Conservation (phyloP, 2,888 invertebrate species). For the Euphydryas editha region DNA sequence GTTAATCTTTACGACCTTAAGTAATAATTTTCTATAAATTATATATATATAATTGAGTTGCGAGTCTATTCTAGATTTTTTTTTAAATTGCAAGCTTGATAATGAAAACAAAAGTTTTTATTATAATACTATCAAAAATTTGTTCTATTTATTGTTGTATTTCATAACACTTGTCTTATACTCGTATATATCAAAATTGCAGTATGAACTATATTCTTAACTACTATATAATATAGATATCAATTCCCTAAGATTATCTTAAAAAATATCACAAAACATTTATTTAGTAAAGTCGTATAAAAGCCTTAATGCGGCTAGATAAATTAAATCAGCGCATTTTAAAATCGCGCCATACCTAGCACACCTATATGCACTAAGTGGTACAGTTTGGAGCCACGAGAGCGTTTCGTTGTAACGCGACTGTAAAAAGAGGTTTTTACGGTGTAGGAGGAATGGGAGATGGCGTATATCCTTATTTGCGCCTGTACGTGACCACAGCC, state of each 20-base stretch:
- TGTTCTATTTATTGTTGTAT: too few relatives aligned
- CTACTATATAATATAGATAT: not conserved
- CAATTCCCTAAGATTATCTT: not conserved
- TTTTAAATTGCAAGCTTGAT: too few relatives aligned
- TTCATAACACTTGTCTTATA: too few relatives aligned
- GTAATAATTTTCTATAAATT: too few relatives aligned
- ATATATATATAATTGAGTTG: too few relatives aligned
- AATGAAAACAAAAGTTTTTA: too few relatives aligned
- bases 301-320: constrained; percentile 7
- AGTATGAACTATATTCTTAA: too few relatives aligned
- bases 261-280: not conserved
- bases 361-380: constrained; percentile 55
- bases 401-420: constrained; percentile 73
- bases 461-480: constrained; percentile 70
- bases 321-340: constrained; percentile 27
- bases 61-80: too few relatives aligned
- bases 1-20: too few relatives aligned
- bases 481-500: constrained; percentile 67
- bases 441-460: constrained; percentile 52
- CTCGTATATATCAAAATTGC: too few relatives aligned
- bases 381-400: constrained; percentile 61
- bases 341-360: constrained; percentile 23
- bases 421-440: constrained; percentile 77
- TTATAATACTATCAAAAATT: too few relatives aligned
- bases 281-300: constrained; percentile 2